A percentile compares a stretch with the other conserved stretches of the same genome.
phyloP scores from a whole-genome alignment of 1,140 invertebrate species.

The Nilaparvata lugens region DNA sequence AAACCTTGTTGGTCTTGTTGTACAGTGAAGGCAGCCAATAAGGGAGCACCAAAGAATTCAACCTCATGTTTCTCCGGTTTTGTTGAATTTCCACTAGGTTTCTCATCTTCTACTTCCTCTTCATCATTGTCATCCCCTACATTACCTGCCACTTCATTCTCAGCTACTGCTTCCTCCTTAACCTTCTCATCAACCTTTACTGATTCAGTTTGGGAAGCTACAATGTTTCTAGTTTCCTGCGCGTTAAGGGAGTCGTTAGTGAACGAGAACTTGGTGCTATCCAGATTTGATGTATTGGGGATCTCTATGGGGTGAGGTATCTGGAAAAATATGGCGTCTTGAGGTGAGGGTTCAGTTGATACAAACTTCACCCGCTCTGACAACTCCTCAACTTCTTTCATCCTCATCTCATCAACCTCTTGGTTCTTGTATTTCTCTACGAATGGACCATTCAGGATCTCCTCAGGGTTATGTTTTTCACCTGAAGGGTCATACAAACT shows the following conservation, averaged over 20 bases:
- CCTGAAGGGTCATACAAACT: not conserved
- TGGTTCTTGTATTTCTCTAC: not conserved
- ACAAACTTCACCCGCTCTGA: not conserved
- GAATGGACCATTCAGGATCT: not conserved
- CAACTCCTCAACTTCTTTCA: not conserved
- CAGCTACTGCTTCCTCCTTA: conserved; percentile 6
- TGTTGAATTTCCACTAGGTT: conserved; percentile 7
- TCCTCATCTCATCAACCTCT: not conserved
- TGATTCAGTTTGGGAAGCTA: not conserved
- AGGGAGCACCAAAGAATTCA: conserved; percentile 65
- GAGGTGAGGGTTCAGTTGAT: conserved; percentile 7
- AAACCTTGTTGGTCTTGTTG: conserved; percentile 65
- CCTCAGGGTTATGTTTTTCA: not conserved
- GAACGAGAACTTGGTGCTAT: not conserved
- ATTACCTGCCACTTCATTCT: not conserved
- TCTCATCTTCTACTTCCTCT: conserved; percentile 47
- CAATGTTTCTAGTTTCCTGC: conserved; percentile 15
- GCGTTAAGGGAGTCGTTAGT: conserved; percentile 8
- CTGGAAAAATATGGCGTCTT: conserved; percentile 18
- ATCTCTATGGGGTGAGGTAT: conserved; percentile 10
- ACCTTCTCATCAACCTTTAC: not conserved
- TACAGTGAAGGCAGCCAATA: conserved; percentile 73
- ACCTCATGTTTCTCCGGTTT: conserved; percentile 42
- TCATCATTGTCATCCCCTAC: conserved; percentile 41
- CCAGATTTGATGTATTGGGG: not conserved